A percentile compares a stretch with the other conserved stretches of the same genome.
Conservation (phyloP, 2,888 invertebrate genomes). For the Callyntrura guangdongensis region DNA sequence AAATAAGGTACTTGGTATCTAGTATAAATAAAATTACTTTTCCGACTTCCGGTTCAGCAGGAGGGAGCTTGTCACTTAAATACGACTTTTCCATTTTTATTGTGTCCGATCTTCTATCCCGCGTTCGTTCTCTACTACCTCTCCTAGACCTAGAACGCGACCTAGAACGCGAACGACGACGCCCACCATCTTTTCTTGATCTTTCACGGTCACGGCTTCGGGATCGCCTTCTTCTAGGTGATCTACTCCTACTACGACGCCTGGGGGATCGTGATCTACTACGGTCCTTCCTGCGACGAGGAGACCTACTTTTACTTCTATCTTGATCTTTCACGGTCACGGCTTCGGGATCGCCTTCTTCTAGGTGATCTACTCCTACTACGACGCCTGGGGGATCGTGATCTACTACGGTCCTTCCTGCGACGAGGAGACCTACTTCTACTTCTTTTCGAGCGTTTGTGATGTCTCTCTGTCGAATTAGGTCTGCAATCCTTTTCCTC, state of each 20-base stretch:
- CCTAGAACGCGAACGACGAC: conserved; percentile 56
- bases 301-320: conserved; percentile 73
- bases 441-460: conserved; percentile 69
- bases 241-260: conserved; percentile 70
- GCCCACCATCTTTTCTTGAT: conserved; percentile 55
- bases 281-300: conserved; percentile 49
- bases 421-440: conserved; percentile 64
- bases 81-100: conserved; percentile 82
- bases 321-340: conserved; percentile 54
- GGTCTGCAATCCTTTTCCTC: conserved; percentile 13
- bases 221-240: conserved; percentile 42
- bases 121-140: conserved; percentile 75
- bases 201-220: conserved; percentile 46
- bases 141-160: conserved; percentile 36
- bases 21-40: conserved; percentile 85
- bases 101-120: conserved; percentile 73
- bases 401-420: conserved; percentile 63
- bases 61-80: conserved; percentile 85
- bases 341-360: conserved; percentile 34
- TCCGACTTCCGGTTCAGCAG: conserved; percentile 87
- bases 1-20: conserved; percentile 85
- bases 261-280: conserved; percentile 65
- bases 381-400: conserved; percentile 58
- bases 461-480: not conserved
- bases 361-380: conserved; percentile 72